These are phyloP conservation scores for Neria commutata DNA, from an alignment of 2,888 invertebrate genomes.

Conservation along the genomic window DNA sequence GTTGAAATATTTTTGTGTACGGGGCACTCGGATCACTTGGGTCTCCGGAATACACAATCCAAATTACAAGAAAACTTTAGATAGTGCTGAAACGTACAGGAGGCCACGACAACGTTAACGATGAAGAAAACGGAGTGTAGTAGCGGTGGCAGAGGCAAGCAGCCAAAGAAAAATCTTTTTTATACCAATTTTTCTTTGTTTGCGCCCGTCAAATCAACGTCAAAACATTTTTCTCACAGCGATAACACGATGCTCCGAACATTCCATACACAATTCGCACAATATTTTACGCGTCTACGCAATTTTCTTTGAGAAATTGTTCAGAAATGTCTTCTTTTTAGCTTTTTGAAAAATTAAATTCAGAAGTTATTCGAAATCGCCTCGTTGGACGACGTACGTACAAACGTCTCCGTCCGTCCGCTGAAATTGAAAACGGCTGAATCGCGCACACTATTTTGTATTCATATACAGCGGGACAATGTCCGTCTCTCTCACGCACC, in stretches of 20 bases:
- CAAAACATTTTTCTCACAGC: conserved; percentile 24
- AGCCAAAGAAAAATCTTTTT: conserved; percentile 1
- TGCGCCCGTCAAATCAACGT: conserved; percentile 20
- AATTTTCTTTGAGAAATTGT: not conserved
- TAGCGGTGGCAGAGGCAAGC: too few relatives aligned
- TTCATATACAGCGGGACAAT: conserved; percentile 4
- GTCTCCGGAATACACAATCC: not conserved
- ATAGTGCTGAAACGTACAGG: not conserved
- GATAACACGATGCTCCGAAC: not conserved
- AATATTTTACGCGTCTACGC: not conserved
- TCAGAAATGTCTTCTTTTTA: not conserved
- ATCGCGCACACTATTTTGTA: conserved; percentile 3
- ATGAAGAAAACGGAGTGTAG: too few relatives aligned
- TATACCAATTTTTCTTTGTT: conserved; percentile 17
- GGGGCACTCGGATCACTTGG: too few relatives aligned
- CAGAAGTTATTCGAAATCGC: conserved; percentile 30
- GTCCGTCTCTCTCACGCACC: conserved; percentile 14
- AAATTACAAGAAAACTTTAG: not conserved
- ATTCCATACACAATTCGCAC: conserved; percentile 9
- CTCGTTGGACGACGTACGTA: conserved; percentile 32
- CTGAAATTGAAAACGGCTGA: conserved; percentile 11
- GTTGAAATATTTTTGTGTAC: too few relatives aligned
- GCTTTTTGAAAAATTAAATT: conserved; percentile 8
- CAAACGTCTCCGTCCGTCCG: conserved; percentile 23
- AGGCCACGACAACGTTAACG: not conserved